Evolutionary conservation across 1,140 invertebrate genomes (phyloP), one percentile per base, ranked within the genome.

Genomic region (Drosophila kepulauana): DNA sequence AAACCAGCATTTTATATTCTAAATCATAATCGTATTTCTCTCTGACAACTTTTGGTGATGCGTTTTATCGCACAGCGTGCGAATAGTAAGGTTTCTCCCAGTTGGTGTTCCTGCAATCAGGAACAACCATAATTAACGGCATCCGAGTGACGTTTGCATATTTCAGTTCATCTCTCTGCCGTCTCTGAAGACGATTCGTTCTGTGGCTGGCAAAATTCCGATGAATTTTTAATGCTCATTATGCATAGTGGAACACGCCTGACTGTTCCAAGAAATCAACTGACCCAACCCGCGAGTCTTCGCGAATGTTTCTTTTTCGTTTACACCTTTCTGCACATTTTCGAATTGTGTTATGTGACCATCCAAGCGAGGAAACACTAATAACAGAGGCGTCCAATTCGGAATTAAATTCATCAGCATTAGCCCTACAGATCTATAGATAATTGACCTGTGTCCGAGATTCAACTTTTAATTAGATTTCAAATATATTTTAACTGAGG

Each of bases 191-290:
- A 2, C 3, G 49, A 15, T 20, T 30, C 11, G 16, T 56, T 75
- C 38, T 54, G 48, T 49, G 46, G 28, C 49, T 70, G 78, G 43
- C 75, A 28, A 75, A 85, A 81, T 85, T 85, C 78, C 28, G 43
- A 58, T 51, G 79, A 85, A 85, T 75, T 85, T 66, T 20, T 4
- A 75, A 61, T 79, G 82, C 75, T 85, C 75, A 88, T 87, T 87
- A 79, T 87, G 75, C 78, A 78, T 78, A 76, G 79, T 85, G 74
- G 82, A 58, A 66, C 33, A 25, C 10, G 63, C 65, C 65, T 57
- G 82, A 66, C 65, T 51, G 49, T 85, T 87, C 82, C 67, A 11
- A 76, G 82, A 87, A 85, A 69, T 69, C 58, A 67, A 68, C 51
- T 65, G 61, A 64, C 72, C 66, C 43, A 45, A 46, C 15, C 46